phyloP scores from a whole-genome alignment of 2,113 vertebrate genomes.

The Eleginops maclovinus region DNA sequence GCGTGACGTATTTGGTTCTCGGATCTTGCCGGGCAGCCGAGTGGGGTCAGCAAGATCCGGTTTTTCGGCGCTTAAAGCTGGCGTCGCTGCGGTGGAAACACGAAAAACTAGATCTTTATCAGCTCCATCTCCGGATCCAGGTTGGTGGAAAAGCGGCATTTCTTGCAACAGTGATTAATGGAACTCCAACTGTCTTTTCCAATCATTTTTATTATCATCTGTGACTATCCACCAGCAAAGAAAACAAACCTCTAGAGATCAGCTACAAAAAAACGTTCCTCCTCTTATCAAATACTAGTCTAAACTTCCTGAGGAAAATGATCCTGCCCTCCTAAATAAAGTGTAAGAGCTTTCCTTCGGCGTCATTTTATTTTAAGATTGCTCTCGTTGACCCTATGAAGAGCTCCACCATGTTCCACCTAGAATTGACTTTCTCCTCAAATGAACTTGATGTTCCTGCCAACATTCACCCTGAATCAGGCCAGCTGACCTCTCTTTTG shows the following conservation, averaged over 20 bases:
- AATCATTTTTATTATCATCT: neutral
- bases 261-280: neutral
- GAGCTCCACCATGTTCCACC: constrained; percentile 5
- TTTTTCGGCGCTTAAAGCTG: no score
- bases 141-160: no score
- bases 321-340: neutral
- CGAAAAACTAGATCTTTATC: no score
- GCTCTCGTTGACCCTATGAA: constrained; percentile 12
- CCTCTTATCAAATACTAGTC: neutral
- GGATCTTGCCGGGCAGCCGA: no score
- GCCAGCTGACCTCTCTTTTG: constrained; percentile 20
- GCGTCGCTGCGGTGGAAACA: no score
- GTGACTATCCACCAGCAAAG: neutral
- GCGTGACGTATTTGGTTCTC: no score
- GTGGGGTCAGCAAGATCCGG: no score
- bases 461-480: neutral
- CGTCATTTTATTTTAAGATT: constrained; percentile 26
- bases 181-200: neutral
- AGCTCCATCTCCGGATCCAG: no score
- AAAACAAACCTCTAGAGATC: neutral
- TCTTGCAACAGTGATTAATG: no score
- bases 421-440: constrained; percentile 8
- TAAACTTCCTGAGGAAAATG: neutral
- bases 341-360: neutral
- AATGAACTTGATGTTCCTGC: neutral